Percentiles rank a stretch among this genome's conserved stretches.
Conservation (phyloP, 2,113 vertebrate species). For the Albula goreensis region DNA sequence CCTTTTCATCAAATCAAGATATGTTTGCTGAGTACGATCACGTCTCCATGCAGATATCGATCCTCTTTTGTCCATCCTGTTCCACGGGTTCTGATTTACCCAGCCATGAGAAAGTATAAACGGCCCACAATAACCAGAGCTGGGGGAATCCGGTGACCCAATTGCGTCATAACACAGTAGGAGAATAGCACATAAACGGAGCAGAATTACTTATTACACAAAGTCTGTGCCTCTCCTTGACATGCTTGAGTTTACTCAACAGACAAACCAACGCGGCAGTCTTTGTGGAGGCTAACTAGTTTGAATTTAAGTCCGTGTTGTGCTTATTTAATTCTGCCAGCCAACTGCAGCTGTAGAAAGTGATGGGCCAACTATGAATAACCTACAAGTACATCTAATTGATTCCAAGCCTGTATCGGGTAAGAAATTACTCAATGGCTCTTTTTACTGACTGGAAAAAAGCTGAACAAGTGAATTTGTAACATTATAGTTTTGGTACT, state of each 20-base stretch:
- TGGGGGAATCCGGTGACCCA: neutral
- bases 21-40: constrained; percentile 26
- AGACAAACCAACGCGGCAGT: neutral
- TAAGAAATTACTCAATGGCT: too few relatives aligned
- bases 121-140: neutral
- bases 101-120: neutral
- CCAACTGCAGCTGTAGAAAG: too few relatives aligned
- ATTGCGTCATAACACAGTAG: neutral
- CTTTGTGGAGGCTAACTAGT: neutral
- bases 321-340: neutral
- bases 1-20: neutral
- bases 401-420: too few relatives aligned
- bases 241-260: neutral
- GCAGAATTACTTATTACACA: neutral
- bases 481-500: neutral
- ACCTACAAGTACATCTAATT: too few relatives aligned
- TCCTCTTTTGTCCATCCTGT: neutral
- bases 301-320: neutral
- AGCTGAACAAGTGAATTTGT: too few relatives aligned
- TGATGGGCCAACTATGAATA: too few relatives aligned
- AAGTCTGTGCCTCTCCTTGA: neutral
- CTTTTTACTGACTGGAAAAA: too few relatives aligned
- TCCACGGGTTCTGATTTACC: neutral
- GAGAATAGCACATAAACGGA: neutral
- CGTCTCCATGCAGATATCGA: constrained; percentile 27